A percentile compares a stretch with the other conserved stretches of the same genome.
Evolutionary conservation across 2,888 invertebrate genomes (phyloP).

Genomic region (Agrilus biguttatus): DNA sequence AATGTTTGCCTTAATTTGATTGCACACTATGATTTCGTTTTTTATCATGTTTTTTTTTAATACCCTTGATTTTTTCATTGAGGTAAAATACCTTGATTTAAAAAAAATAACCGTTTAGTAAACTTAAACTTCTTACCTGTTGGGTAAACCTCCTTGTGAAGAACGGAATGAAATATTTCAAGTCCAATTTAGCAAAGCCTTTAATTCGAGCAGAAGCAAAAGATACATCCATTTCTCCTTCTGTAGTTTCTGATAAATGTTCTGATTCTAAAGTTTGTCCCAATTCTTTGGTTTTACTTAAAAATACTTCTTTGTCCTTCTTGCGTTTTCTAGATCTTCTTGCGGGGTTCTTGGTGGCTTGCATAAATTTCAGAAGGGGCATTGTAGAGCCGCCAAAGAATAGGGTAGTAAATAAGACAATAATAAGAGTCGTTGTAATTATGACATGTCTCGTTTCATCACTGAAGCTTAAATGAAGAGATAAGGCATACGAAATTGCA

Average conservation of each 20-base stretch:
- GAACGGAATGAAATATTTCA: conserved; percentile 90
- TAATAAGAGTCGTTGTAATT: conserved; percentile 95
- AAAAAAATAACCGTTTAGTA: too few species aligned
- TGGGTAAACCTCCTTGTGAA: conserved; percentile 92
- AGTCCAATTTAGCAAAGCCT: conserved; percentile 84
- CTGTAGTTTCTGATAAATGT: conserved; percentile 82
- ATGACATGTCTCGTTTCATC: conserved; percentile 92
- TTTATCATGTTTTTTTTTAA: too few species aligned
- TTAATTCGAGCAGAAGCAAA: conserved; percentile 67
- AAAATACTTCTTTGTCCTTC: conserved; percentile 66
- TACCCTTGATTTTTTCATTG: too few species aligned
- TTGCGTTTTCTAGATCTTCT: conserved; percentile 35
- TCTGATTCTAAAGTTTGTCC: conserved; percentile 89
- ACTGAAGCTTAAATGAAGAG: conserved; percentile 85
- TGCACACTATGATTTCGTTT: too few species aligned
- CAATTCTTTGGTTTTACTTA: conserved; percentile 98
- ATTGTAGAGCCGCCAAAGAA: conserved; percentile 95
- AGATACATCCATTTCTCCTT: conserved; percentile 82
- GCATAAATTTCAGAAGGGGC: conserved; percentile 86
- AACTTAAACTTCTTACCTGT: conserved; percentile 41
- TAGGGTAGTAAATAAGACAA: conserved; percentile 90
- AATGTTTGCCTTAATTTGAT: too few species aligned
- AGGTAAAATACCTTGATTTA: too few species aligned
- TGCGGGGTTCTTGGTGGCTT: conserved; percentile 46
- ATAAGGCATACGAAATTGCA: conserved; percentile 95